Evolutionary conservation across 2,113 vertebrate species (phyloP).

Genomic region (Dasyprocta punctata): DNA sequence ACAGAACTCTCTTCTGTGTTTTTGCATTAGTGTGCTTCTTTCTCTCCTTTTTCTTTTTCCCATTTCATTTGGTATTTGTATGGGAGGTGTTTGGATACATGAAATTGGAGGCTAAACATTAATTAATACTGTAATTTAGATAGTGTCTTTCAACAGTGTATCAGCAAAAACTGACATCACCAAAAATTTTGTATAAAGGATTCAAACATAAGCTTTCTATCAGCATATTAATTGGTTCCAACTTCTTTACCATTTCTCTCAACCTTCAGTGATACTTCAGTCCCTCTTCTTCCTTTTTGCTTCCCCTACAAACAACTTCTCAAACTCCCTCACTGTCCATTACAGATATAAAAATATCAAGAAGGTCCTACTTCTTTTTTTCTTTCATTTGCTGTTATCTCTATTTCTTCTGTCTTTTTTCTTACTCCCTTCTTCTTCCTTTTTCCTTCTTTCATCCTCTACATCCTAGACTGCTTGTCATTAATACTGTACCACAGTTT

Average conservation of each 20-base stretch:
- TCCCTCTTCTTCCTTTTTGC: background rate
- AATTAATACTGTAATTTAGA: background rate
- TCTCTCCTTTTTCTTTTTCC: background rate
- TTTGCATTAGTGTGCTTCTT: background rate
- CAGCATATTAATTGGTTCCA: background rate
- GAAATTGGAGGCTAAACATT: background rate
- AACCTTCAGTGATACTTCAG: background rate
- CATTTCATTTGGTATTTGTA: background rate
- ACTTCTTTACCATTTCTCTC: background rate
- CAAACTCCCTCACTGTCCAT: background rate
- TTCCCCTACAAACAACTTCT: background rate
- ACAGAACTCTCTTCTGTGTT: background rate
- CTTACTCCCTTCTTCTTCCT: background rate
- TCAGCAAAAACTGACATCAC: background rate
- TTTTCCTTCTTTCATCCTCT: background rate
- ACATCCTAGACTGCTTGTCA: background rate
- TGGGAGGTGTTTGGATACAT: background rate
- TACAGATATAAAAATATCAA: background rate
- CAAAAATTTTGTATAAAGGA: background rate
- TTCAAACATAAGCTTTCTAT: background rate
- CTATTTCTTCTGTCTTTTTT: background rate
- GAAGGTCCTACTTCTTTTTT: background rate
- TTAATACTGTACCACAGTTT: background rate
- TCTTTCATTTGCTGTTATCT: background rate
- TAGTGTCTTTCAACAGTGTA: background rate